These are phyloP conservation scores for Arctopsyche grandis DNA, from an alignment of 1,140 invertebrate genomes.

Conservation along the genomic window DNA sequence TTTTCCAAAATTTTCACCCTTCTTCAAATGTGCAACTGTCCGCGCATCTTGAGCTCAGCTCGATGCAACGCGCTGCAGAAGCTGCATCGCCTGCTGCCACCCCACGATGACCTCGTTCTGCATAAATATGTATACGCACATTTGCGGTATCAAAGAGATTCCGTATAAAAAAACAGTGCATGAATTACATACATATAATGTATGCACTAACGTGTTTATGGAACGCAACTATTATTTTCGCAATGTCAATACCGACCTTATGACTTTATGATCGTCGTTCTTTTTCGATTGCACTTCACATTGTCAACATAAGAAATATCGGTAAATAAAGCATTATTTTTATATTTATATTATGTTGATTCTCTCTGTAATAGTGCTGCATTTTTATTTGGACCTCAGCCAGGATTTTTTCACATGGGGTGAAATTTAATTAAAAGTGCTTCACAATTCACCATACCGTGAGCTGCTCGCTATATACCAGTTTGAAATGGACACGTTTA, in stretches of 20 bases:
- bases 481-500: slow-evolving; percentile 41
- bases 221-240: slow-evolving; percentile 31
- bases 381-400: too few species aligned
- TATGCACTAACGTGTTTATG: slow-evolving; percentile 35
- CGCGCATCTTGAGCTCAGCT: slow-evolving; percentile 24
- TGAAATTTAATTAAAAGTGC: slow-evolving; percentile 5
- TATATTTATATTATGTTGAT: too few species aligned
- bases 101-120: slow-evolving; percentile 34
- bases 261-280: too few species aligned
- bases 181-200: slow-evolving; percentile 27
- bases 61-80: slow-evolving; percentile 18
- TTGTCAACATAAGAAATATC: too few species aligned
- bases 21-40: slow-evolving; percentile 11
- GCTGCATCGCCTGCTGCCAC: background rate
- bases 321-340: too few species aligned
- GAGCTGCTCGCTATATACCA: background rate
- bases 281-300: too few species aligned
- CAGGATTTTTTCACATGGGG: background rate
- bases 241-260: too few species aligned
- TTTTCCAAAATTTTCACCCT: background rate
- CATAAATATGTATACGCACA: slow-evolving; percentile 33
- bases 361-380: too few species aligned
- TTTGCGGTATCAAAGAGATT: slow-evolving; percentile 46
- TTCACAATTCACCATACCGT: background rate
- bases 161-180: slow-evolving; percentile 33